Evolutionary conservation across 2,797 vertebrate genomes (phyloP), one percentile per base, ranked within the genome.

Genomic region (Ispidina picta): DNA sequence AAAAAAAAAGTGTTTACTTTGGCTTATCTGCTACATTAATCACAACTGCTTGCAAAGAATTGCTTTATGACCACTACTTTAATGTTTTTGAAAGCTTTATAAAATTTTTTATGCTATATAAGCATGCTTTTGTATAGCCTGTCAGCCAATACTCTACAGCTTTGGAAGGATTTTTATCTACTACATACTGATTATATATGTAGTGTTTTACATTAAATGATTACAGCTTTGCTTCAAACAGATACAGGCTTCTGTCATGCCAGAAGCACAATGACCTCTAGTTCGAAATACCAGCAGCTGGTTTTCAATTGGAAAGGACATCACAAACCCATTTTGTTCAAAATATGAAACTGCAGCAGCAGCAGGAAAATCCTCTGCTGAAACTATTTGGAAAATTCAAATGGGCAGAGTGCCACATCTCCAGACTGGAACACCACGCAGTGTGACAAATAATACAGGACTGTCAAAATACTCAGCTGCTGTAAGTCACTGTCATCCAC

Each of bases 151-250:
- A 63, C 23, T 28, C 41, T 49, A 76, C 10, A 63, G 37, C 46
- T 92, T 76, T 83, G 55, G 75, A 85, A 78, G 37, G 31, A 77
- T 86, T 95, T 92, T 83, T 72, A 70, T 72, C 41, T 26, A 63
- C 44, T 51, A 72, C 20, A 72, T 8, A 7, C 70, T 78, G 64
- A 79, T 92, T 93, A 76, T 66, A 16, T 63, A 72, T 41, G 59
- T 88, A 37, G 56, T 69, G 16, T 41, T 87, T 78, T 78, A 65
- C 9, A 49, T 63, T 49, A 88, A 15, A 5, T 60, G 52, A 87
- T 86, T 83, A 66, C 73, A 90, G 70, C 39, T 89, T 90, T 74
- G 49, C 69, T 71, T 77, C 78, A 66, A 80, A 91, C 35, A 69
- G 48, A 82, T 26, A 68, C 3, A 43, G 48, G 58, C 29, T 79